Conservation (phyloP, 2,113 vertebrate species). For the Podarcis cretensis region DNA sequence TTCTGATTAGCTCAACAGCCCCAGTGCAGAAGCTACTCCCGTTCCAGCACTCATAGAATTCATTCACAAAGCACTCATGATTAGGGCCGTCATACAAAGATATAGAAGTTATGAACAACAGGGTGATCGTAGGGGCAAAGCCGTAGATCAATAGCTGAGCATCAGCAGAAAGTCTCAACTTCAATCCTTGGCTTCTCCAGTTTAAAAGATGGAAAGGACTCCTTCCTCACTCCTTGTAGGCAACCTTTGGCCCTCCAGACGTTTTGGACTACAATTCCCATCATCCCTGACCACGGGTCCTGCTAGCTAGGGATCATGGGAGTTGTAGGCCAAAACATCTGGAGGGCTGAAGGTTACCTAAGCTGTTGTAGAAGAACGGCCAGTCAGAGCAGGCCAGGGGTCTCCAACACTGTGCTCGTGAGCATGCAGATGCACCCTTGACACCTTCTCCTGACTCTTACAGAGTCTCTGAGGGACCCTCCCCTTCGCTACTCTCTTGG, state of each 20-base stretch:
- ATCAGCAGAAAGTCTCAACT: not conserved
- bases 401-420: no score
- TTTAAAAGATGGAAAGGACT: not conserved
- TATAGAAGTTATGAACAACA: not conserved
- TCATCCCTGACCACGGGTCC: no score
- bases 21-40: not conserved
- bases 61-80: not conserved
- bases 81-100: not conserved
- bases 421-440: no score
- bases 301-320: no score
- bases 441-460: no score
- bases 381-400: no score
- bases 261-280: no score
- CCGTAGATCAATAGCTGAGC: not conserved
- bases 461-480: no score
- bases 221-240: not conserved
- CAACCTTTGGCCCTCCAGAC: no score
- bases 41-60: not conserved
- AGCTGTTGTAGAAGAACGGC: not conserved
- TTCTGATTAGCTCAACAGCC: not conserved
- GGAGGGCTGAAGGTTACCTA: no score
- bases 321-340: no score
- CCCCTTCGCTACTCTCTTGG: no score
- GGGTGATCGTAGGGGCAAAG: not conserved
- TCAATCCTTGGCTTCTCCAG: not conserved